These are phyloP conservation scores for Centruroides vittatus DNA, from an alignment of 1,140 invertebrate genomes.

Conservation along the genomic window DNA sequence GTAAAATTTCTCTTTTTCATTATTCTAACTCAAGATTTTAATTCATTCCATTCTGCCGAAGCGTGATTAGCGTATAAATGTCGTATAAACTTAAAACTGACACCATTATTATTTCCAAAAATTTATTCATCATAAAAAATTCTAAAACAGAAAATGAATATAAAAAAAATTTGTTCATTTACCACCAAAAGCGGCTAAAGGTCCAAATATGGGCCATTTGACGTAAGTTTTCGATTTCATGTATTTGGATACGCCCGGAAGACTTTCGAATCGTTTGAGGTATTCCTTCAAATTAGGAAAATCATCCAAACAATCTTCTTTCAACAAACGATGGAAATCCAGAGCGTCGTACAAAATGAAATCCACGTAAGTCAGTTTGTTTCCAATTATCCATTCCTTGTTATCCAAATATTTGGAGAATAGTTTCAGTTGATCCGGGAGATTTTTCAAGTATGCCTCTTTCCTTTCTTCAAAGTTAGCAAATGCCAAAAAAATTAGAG, in stretches of 20 bases:
- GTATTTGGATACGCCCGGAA: conserved; percentile 26
- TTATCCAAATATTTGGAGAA: conserved; percentile 32
- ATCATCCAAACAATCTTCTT: conserved; percentile 28
- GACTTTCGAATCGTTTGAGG: conserved; percentile 25
- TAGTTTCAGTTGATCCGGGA: conserved; percentile 24
- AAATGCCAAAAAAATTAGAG: conserved; percentile 21
- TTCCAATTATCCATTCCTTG: conserved; percentile 31
- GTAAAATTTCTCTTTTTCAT: too few species aligned
- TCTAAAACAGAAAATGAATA: too few species aligned
- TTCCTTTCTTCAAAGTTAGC: conserved; percentile 17
- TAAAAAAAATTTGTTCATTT: too few species aligned
- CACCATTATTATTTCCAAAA: too few species aligned
- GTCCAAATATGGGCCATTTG: conserved; percentile 26
- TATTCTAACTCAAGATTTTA: too few species aligned
- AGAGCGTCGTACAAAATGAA: conserved; percentile 37
- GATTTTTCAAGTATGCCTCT: conserved; percentile 16
- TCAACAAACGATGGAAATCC: conserved; percentile 30
- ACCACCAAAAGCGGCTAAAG: conserved; percentile 27
- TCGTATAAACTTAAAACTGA: too few species aligned
- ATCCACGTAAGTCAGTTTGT: conserved; percentile 35
- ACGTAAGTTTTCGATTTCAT: conserved; percentile 27
- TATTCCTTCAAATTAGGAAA: conserved; percentile 31
- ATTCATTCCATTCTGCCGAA: too few species aligned
- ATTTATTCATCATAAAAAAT: too few species aligned
- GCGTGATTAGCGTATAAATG: too few species aligned